Evolutionary conservation across 2,888 invertebrate genomes (phyloP), one percentile per base, ranked within the genome.

Genomic region (Thera obeliscata): DNA sequence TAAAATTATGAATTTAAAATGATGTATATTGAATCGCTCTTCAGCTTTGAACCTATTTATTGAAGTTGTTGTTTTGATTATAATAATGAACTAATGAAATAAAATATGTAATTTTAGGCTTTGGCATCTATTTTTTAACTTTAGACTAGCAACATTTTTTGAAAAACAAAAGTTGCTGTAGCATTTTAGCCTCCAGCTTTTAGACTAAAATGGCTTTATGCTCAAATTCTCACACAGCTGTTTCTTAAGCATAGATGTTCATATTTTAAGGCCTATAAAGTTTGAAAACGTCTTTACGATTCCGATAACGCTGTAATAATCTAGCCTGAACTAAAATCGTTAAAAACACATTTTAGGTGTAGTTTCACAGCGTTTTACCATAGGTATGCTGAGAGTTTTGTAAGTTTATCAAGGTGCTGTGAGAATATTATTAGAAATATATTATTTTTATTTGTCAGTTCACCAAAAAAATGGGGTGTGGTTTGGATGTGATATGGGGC

Each of bases 351-450:
- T 41, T 35, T 54, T 48, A 55, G 41, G 63, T 50, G 41, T 58
- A 56, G 48, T 49, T 60, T 50, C 59, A 59, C 59, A 56, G 6
- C 60, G 5, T 52, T 8, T 48, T 50, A 55, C 11, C 43, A 50
- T 60, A 52, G 9, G 58, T 60, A 60, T 68, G 68, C 66, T 67
- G 59, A 65, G 62, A 64, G 60, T 69, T 74, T 73, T 70, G 72
- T 75, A 78, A 74, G 75, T 78, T 73, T 72, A 59, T 74, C 69
- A 70, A 71, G 75, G 74, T 76, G 74, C 72, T 73, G 72, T 73
- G 72, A 73, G 62, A 69, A 41, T 36, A 49, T 36, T 61, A 55
- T 36, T 61, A 55, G 52, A 54, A 54, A 33, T 54, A 7, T 1
- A 38, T 38, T 12, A 1, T 9, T 36, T 4, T 36, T 3, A 2